Conservation (phyloP, 2,113 vertebrate genomes). For the Trinectes maculatus region DNA sequence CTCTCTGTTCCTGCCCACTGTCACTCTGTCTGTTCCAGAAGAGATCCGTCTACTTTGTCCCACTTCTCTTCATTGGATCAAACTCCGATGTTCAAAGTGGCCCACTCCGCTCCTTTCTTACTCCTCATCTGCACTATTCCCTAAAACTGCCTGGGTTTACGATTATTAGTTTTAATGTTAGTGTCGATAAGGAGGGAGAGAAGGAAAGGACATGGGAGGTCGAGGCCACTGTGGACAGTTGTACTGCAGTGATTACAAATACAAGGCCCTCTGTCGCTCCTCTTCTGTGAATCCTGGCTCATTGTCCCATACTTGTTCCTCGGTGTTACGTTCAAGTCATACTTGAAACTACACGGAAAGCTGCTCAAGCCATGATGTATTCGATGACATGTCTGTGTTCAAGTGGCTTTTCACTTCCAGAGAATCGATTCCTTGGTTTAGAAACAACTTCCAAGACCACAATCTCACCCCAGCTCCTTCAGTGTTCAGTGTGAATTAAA, state of each 20-base stretch:
- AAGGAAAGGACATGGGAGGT: conserved; percentile 63
- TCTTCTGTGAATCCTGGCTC: conserved; percentile 70
- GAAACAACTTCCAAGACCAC: conserved; percentile 53
- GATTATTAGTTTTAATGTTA: conserved; percentile 37
- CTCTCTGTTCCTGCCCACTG: conserved; percentile 69
- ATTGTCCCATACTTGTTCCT: conserved; percentile 73
- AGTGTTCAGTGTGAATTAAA: conserved; percentile 40
- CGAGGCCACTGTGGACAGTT: conserved; percentile 72
- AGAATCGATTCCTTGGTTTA: conserved; percentile 61
- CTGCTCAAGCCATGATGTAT: conserved; percentile 42
- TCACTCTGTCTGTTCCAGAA: conserved; percentile 75
- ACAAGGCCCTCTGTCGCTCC: conserved; percentile 69
- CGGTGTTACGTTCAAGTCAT: conserved; percentile 59
- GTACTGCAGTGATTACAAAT: conserved; percentile 55
- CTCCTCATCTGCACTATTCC: conserved; percentile 73
- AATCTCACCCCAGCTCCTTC: conserved; percentile 40
- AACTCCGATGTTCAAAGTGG: conserved; percentile 73
- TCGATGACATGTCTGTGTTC: conserved; percentile 45
- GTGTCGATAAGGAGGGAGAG: conserved; percentile 70
- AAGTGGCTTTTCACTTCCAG: conserved; percentile 61
- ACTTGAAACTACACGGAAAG: conserved; percentile 43
- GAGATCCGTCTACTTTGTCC: conserved; percentile 75
- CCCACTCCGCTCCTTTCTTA: conserved; percentile 69
- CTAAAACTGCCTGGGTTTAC: no score
- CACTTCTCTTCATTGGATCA: conserved; percentile 68